Evolutionary conservation across 2,797 vertebrate species (phyloP).

Genomic region (Micromesistius poutassou): DNA sequence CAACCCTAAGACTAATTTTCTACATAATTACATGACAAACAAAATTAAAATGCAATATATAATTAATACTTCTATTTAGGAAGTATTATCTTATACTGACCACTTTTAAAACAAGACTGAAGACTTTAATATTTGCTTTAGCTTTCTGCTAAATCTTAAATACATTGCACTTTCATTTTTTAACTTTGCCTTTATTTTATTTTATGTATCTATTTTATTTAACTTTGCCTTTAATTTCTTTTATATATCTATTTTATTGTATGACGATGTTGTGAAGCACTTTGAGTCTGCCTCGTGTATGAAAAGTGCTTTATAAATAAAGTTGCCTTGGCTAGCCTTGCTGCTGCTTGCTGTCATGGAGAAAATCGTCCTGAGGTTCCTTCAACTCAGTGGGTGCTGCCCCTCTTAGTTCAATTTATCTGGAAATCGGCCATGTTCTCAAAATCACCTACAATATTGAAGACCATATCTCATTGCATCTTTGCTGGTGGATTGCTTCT

Average conservation of each 20-base stretch:
- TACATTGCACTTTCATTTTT: no score
- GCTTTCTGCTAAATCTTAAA: no score
- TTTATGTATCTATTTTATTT: no score
- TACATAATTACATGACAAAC: not conserved
- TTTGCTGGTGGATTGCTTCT: not conserved
- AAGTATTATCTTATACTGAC: constrained; percentile 38
- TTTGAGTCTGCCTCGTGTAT: no score
- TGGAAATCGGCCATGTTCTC: constrained; percentile 59
- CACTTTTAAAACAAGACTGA: no score
- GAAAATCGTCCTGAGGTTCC: constrained; percentile 39
- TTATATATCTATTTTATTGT: no score
- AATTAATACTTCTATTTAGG: not conserved
- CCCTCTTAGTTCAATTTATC: constrained; percentile 21
- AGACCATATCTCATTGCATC: not conserved
- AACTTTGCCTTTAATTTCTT: no score
- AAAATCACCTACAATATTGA: constrained; percentile 44
- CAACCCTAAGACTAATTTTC: not conserved
- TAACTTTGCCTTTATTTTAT: no score
- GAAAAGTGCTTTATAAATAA: no score
- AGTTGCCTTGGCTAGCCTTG: no score
- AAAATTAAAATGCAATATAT: not conserved
- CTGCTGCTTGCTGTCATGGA: constrained; percentile 37
- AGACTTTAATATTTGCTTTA: no score
- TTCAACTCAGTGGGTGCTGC: not conserved
- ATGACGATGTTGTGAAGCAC: no score